Conservation (phyloP, 2,113 vertebrate genomes). For the Peromyscus maniculatus region DNA sequence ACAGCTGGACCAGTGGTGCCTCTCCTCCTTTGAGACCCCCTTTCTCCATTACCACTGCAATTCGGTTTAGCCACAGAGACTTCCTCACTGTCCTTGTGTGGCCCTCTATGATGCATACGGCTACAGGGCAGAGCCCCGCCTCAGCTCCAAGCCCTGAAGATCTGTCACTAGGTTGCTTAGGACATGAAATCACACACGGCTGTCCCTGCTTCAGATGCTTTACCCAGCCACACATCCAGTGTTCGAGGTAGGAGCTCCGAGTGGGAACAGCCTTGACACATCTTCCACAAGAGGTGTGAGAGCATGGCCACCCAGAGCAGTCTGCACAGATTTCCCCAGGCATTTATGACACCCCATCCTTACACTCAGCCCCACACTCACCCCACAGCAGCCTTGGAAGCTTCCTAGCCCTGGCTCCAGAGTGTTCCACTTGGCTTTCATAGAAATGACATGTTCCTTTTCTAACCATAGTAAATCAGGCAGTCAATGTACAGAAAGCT, state of each 20-base stretch:
- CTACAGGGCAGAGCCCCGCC: not conserved
- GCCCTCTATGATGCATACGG: not conserved
- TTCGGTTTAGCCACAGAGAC: not conserved
- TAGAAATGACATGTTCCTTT: not conserved
- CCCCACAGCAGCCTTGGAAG: not conserved
- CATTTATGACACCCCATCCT: accelerated
- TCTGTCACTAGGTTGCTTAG: not conserved
- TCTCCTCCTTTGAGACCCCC: too few species aligned
- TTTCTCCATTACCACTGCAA: too few species aligned
- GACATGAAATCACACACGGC: not conserved
- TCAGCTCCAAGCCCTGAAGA: not conserved
- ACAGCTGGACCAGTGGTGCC: not conserved
- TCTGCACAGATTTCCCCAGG: accelerated
- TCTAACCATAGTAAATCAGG: not conserved
- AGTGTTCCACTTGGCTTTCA: not conserved
- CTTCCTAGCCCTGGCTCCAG: not conserved
- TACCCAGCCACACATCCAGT: too few species aligned
- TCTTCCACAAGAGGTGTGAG: not conserved
- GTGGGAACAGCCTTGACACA: not conserved
- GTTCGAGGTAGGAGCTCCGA: not conserved
- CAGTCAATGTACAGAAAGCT: not conserved
- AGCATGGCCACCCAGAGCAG: not conserved
- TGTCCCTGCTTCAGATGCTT: too few species aligned
- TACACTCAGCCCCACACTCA: accelerated
- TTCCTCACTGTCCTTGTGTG: not conserved